A percentile compares a stretch with the other conserved stretches of the same genome.
These are phyloP conservation scores for Phalacrocorax brasilianus DNA, from an alignment of 2,113 vertebrate genomes.

Conservation along the genomic window DNA sequence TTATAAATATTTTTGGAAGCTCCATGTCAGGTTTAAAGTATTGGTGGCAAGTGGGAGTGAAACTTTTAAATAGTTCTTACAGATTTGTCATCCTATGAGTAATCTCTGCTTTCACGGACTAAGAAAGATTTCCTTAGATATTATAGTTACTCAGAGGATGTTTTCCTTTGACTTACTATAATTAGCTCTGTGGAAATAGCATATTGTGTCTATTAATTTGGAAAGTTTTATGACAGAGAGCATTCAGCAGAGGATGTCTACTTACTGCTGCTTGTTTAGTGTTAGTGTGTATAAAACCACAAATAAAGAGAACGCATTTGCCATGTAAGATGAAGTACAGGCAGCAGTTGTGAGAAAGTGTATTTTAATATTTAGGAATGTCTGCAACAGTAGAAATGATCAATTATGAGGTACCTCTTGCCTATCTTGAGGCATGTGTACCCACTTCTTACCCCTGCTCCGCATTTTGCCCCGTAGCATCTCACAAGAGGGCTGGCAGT, in stretches of 20 bases:
- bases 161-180: neutral
- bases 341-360: neutral
- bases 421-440: neutral
- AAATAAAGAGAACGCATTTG: neutral
- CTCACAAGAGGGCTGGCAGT: neutral
- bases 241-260: neutral
- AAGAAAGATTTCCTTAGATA: constrained; percentile 9
- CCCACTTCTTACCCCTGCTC: neutral
- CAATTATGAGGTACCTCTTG: neutral
- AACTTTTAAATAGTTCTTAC: neutral
- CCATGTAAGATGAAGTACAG: neutral
- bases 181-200: neutral
- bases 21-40: neutral
- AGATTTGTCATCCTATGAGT: constrained; percentile 12
- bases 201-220: neutral
- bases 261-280: neutral
- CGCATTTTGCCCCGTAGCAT: neutral
- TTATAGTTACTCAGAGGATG: neutral
- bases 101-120: neutral
- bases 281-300: neutral
- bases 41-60: neutral
- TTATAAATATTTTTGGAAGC: neutral
- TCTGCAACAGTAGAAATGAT: neutral
- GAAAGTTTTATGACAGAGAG: neutral
- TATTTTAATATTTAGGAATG: neutral